These are phyloP conservation scores for Xyrauchen texanus DNA, from an alignment of 2,113 vertebrate species.

Conservation along the genomic window DNA sequence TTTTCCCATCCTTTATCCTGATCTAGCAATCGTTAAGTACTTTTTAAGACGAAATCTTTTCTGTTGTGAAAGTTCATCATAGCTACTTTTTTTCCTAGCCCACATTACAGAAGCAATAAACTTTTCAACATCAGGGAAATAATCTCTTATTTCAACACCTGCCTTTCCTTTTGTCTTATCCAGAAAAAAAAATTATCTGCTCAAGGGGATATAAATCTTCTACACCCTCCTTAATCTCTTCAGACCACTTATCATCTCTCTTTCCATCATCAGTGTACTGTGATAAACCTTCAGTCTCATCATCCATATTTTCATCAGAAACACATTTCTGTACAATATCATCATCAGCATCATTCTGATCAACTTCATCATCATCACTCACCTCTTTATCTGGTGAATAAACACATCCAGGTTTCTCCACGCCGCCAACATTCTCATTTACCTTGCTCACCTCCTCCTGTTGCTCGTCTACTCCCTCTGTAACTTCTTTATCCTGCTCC, in stretches of 20 bases:
- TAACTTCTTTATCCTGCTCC: no score
- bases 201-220: background rate
- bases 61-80: background rate
- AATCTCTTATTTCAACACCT: no score
- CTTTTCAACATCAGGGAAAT: background rate
- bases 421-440: no score
- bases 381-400: no score
- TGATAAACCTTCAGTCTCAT: background rate
- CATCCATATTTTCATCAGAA: background rate
- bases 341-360: no score
- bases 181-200: background rate
- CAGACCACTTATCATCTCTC: background rate
- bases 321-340: background rate
- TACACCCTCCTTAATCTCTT: accelerated
- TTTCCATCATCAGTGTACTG: background rate
- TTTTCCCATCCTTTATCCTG: background rate
- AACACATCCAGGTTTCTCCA: no score
- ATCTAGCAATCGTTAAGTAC: background rate
- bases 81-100: background rate
- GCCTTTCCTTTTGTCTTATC: background rate
- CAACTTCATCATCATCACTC: background rate
- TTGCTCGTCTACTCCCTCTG: no score
- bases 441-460: no score
- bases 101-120: background rate
- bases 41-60: background rate